Conservation (phyloP, 2,113 vertebrate species). For the Eonycteris spelaea region DNA sequence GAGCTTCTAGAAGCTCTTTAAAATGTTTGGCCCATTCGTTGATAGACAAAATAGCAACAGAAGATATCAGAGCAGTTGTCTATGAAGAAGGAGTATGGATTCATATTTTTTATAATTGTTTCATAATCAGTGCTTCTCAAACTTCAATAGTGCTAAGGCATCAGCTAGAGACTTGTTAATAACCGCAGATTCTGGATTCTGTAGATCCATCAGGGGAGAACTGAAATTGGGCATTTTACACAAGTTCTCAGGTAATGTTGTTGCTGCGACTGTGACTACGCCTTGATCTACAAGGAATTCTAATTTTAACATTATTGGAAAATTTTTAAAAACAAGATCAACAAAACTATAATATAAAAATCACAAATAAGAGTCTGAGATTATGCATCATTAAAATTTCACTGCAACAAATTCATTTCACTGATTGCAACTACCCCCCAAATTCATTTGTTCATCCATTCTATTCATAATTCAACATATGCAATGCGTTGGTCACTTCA, state of each 20-base stretch:
- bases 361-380: not conserved
- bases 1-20: not conserved
- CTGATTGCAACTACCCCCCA: not conserved
- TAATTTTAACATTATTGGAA: not conserved
- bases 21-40: not conserved
- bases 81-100: not conserved
- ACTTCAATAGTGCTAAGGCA: not conserved
- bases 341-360: not conserved
- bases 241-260: not conserved
- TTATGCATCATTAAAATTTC: not conserved
- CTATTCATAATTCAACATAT: not conserved
- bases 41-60: not conserved
- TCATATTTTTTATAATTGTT: not conserved
- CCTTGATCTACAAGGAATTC: not conserved
- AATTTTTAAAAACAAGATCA: not conserved
- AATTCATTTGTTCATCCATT: not conserved
- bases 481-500: not conserved
- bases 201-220: not conserved
- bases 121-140: not conserved
- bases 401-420: not conserved
- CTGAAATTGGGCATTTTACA: not conserved
- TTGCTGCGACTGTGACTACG: too few relatives aligned
- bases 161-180: not conserved
- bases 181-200: not conserved
- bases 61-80: not conserved